Evolutionary conservation across 2,797 vertebrate genomes (phyloP).

Genomic region (Phyllotis vaccarum): DNA sequence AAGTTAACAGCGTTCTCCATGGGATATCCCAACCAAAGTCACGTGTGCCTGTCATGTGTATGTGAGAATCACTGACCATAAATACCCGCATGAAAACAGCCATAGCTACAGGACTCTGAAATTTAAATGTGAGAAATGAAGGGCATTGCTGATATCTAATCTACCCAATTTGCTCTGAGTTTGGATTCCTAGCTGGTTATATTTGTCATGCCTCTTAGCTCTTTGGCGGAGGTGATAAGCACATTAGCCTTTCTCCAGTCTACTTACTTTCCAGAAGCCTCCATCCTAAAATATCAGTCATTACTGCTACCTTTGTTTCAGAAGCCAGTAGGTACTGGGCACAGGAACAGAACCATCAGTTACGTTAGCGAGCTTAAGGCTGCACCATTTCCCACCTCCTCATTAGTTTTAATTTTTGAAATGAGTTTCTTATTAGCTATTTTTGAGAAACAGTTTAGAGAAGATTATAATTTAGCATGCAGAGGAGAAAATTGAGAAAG

Average conservation of each 20-base stretch:
- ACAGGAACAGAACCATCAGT: conserved; percentile 50
- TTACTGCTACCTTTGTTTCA: conserved; percentile 9
- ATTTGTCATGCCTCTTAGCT: not conserved
- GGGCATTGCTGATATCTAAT: not conserved
- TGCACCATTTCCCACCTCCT: conserved; percentile 39
- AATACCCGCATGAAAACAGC: not conserved
- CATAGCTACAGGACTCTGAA: not conserved
- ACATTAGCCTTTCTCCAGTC: conserved; percentile 11
- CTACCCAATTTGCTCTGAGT: not conserved
- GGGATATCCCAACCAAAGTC: not conserved
- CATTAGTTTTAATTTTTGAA: conserved; percentile 69
- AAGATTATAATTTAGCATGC: conserved; percentile 65
- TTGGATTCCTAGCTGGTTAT: not conserved
- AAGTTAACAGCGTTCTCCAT: not conserved
- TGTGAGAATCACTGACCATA: not conserved
- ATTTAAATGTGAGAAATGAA: not conserved
- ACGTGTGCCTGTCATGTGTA: not conserved
- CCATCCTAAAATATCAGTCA: not conserved
- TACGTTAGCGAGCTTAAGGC: conserved; percentile 66
- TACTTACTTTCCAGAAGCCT: conserved; percentile 25
- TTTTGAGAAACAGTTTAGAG: conserved; percentile 61
- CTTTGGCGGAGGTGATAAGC: not conserved
- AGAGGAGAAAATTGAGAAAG: conserved; percentile 60
- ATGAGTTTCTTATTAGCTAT: conserved; percentile 65
- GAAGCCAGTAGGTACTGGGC: conserved; percentile 40